Base-by-base conservation (phyloP, 1,140 invertebrate species). In the Conus ventricosus region DNA sequence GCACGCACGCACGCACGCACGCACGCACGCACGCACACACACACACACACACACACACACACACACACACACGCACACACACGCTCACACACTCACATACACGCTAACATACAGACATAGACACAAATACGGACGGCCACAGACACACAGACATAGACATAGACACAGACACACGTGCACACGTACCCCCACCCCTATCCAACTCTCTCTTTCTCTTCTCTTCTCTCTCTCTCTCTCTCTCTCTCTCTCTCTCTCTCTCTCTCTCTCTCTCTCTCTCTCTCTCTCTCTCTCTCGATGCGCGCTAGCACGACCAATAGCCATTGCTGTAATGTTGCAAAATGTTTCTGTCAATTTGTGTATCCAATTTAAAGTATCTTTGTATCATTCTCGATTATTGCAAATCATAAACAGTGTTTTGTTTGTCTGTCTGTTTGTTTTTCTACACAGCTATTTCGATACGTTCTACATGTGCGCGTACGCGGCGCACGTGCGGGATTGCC, bases 401-500 rank as follows among this genome's bases (percentile, higher is more conserved):
- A 39, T 39, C 39, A 39, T 3, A 39, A 39, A 39, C 39, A 3
- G 39, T 39, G 39, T 39, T 39, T 39, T 39, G 0, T 39, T 39
- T 39, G 39, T 39, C n/a, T n/a, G n/a, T n/a, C n/a, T 39, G 39
- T 0, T 39, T 39, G 39, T 39, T 84, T 57, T 57, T 17, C 67
- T 71, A 93, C 94, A 27, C 91, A 97, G 96, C 76, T 96, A 97
- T 90, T 97, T 97, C 90, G 96, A 97, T 90, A 96, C 96, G 76
- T 97, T 97, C 92, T 95, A 96, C 88, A 97, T 97, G 92, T 97
- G 97, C 90, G 95, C 95, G 2, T 97, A 96, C 91, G 96, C 96
- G 8, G 96, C 96, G 0, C 95, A 96, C 75, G 96, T 97, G 5
- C 92, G 95, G 67, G 95, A 96, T 87, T 97, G 97, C 92, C 95